Evolutionary conservation across 2,113 vertebrate genomes (phyloP).

Genomic region (Erpornis zantholeuca): DNA sequence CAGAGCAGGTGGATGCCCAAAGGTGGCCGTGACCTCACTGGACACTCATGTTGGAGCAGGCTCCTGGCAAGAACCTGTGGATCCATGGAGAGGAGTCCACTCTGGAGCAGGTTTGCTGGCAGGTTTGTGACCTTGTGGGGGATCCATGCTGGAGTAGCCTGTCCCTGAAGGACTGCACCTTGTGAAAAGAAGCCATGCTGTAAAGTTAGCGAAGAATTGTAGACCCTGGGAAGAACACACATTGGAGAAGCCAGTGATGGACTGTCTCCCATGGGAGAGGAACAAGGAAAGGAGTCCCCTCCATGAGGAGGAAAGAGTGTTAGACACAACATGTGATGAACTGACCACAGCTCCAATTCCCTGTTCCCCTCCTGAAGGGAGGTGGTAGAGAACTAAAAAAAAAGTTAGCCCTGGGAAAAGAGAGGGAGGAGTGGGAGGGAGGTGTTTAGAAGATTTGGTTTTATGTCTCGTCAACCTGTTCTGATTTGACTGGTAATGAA

Average conservation of each 20-base stretch:
- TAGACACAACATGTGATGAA: neutral
- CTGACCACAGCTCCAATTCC: neutral
- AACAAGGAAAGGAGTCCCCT: neutral
- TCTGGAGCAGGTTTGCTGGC: neutral
- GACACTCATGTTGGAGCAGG: neutral
- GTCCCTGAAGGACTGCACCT: fast-evolving
- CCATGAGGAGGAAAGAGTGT: neutral
- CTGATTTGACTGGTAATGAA: neutral
- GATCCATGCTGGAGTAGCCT: fast-evolving
- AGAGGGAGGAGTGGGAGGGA: neutral
- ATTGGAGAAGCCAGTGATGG: neutral
- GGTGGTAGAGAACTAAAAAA: neutral
- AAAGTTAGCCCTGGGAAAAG: neutral
- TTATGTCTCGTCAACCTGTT: neutral
- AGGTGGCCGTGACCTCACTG: neutral
- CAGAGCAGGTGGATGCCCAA: neutral
- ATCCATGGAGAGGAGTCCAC: neutral
- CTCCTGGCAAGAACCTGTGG: neutral
- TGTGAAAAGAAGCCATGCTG: fast-evolving
- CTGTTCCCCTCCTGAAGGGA: neutral
- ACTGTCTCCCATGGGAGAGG: neutral
- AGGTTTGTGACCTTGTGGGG: neutral
- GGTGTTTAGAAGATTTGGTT: neutral
- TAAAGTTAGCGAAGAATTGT: neutral
- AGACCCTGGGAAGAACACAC: neutral